phyloP scores from a whole-genome alignment of 1,140 invertebrate species.

The Lepidotrigona ventralis region DNA sequence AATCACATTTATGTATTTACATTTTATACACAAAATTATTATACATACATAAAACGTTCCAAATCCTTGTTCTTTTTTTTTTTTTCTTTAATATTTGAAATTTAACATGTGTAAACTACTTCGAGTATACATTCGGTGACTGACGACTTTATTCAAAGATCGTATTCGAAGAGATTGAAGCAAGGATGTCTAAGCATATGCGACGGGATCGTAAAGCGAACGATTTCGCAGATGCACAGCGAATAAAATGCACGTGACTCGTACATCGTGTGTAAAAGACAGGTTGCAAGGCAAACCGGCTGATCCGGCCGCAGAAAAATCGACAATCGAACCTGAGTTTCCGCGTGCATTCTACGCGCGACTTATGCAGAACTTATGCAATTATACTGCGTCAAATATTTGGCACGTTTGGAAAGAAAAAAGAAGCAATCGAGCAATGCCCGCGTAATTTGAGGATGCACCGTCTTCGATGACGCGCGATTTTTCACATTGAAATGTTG shows the following conservation, averaged over 20 bases:
- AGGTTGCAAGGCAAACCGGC: constrained; percentile 40
- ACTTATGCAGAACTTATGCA: background rate
- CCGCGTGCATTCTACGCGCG: constrained; percentile 10
- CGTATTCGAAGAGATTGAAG: too few relatives aligned
- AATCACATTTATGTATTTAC: too few relatives aligned
- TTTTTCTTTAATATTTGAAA: too few relatives aligned
- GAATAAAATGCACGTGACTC: background rate
- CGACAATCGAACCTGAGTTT: constrained; percentile 25
- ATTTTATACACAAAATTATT: too few relatives aligned
- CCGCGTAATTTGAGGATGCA: background rate
- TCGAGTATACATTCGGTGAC: too few relatives aligned
- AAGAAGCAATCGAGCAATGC: background rate
- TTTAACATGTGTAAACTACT: too few relatives aligned
- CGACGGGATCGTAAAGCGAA: background rate
- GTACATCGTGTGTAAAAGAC: background rate
- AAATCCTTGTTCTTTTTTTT: too few relatives aligned
- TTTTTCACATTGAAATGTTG: background rate
- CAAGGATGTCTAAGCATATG: background rate
- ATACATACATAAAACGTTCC: too few relatives aligned
- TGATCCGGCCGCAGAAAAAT: constrained; percentile 40
- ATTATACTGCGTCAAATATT: background rate
- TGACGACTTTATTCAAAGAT: too few relatives aligned
- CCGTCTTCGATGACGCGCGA: background rate
- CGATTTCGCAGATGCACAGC: background rate
- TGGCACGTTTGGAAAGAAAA: background rate